These are phyloP conservation scores for Phoeniculus purpureus DNA, from an alignment of 2,797 vertebrate species.

Conservation along the genomic window DNA sequence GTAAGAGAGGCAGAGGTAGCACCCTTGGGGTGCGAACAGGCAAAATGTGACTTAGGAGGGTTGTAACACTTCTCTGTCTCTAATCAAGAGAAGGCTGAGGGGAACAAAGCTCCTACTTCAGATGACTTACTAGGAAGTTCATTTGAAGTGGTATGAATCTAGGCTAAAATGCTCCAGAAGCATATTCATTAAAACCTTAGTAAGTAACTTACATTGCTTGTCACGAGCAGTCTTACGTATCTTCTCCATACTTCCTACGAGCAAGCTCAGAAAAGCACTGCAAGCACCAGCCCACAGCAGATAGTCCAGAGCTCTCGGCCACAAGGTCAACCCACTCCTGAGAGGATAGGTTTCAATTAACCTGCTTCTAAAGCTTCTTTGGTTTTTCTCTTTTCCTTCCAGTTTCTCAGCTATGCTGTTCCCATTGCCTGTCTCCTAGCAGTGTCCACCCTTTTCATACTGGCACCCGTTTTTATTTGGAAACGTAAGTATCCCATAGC, in stretches of 20 bases:
- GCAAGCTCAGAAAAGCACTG: background rate
- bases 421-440: background rate
- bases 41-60: background rate
- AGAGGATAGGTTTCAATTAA: background rate
- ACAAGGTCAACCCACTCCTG: background rate
- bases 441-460: background rate
- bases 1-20: background rate
- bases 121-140: background rate
- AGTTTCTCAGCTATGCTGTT: background rate
- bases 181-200: background rate
- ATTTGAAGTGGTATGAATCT: background rate
- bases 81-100: background rate
- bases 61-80: background rate
- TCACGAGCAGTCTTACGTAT: background rate
- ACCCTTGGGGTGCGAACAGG: background rate
- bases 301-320: background rate
- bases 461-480: background rate
- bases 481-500: slow-evolving; percentile 36
- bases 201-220: background rate
- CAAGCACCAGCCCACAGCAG: background rate
- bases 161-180: background rate
- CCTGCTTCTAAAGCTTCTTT: background rate
- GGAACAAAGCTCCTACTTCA: background rate
- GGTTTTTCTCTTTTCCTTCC: background rate
- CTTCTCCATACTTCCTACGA: background rate